phyloP scores from a whole-genome alignment of 2,888 invertebrate genomes.

The Campoplex capitator region DNA sequence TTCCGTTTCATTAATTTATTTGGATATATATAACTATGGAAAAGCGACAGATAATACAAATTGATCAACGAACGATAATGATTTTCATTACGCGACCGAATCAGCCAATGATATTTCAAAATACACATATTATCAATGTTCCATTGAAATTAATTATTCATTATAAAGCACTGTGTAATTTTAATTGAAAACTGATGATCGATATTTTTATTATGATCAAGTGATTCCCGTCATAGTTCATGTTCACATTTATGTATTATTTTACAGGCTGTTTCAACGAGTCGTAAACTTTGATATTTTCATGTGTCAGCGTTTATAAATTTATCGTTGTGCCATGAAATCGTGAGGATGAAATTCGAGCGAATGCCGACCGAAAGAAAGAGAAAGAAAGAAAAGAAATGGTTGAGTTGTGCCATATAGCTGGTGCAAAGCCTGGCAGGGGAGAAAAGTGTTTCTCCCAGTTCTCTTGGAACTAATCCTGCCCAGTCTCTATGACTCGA shows the following conservation, averaged over 20 bases:
- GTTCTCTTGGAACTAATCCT: constrained; percentile 64
- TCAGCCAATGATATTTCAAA: neutral
- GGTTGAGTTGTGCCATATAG: constrained; percentile 22
- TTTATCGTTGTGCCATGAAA: constrained; percentile 16
- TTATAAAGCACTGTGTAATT: neutral
- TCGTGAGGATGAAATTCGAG: neutral
- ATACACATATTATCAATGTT: neutral
- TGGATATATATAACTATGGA: neutral
- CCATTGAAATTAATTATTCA: neutral
- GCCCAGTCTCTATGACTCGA: constrained; percentile 55
- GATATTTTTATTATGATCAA: neutral
- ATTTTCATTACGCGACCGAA: neutral
- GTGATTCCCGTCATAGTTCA: neutral
- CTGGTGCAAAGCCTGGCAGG: constrained; percentile 23
- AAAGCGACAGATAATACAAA: neutral
- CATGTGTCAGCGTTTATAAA: constrained; percentile 13
- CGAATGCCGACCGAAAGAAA: neutral
- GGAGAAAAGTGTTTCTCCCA: constrained; percentile 44
- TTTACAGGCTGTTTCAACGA: neutral
- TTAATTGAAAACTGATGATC: neutral
- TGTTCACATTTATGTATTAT: neutral
- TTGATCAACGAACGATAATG: neutral
- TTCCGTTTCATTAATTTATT: neutral
- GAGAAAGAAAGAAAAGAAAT: constrained; percentile 9
- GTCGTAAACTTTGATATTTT: constrained; percentile 9